These are phyloP conservation scores for Arvicola amphibius DNA, from an alignment of 2,797 vertebrate species.

Conservation along the genomic window DNA sequence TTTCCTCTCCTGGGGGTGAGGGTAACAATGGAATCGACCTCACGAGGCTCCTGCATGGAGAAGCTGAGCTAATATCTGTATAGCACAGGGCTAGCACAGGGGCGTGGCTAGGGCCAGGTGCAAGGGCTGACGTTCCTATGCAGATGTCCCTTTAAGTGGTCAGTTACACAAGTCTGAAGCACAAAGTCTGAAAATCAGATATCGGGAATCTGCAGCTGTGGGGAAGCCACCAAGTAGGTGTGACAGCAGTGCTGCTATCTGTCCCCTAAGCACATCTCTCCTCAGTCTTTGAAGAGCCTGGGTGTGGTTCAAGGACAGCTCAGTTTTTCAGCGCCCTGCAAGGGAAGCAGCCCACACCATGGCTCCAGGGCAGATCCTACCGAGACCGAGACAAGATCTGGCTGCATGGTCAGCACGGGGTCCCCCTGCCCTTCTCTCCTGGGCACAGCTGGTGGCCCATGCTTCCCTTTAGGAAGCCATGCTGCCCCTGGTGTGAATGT, in stretches of 20 bases:
- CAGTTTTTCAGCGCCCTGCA: not conserved
- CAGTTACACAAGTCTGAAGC: not conserved
- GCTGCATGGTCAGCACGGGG: not conserved
- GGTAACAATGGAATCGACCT: fast-evolving
- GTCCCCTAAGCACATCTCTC: not conserved
- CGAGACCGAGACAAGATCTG: not conserved
- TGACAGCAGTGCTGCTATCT: not conserved
- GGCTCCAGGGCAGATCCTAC: not conserved
- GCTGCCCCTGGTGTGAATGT: not conserved
- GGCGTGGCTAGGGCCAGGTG: fast-evolving
- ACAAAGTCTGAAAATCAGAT: not conserved
- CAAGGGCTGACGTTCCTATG: fast-evolving
- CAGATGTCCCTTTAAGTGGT: not conserved
- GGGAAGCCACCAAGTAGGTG: not conserved
- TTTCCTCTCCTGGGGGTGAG: not conserved
- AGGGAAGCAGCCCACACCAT: not conserved
- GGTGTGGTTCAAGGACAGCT: not conserved
- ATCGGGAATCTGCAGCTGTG: not conserved
- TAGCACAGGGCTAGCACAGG: fast-evolving
- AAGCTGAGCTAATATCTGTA: not conserved
- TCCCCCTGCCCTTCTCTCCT: not conserved
- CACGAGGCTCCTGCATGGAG: not conserved
- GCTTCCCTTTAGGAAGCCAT: not conserved
- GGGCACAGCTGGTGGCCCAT: not conserved
- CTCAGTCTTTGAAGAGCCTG: not conserved